Evolutionary conservation across 2,888 invertebrate species (phyloP), one percentile per base, ranked within the genome.

Genomic region (Microplitis manilae): DNA sequence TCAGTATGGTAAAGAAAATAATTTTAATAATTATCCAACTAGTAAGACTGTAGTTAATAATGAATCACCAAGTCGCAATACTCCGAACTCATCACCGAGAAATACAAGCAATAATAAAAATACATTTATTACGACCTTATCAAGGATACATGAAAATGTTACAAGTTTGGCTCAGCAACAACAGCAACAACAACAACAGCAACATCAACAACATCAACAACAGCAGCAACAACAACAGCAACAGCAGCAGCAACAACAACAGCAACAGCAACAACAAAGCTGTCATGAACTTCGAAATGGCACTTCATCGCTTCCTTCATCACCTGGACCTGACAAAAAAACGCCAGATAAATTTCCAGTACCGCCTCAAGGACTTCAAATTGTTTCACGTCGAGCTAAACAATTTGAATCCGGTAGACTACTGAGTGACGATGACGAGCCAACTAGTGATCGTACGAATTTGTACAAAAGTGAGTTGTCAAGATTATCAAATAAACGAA

Each of bases 351-450:
- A 88, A 68, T 86, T 87, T 61, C 83, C 86, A 0, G 79, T 86
- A 40, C 90, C 91, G 0, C 90, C 90, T 0, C 88, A 89, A 77
- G 89, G 88, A 0, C 90, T 94, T 67, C 94, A 94, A 86, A 92
- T 95, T 77, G 96, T 96, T 60, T 94, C 94, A 15, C 93, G 93
- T 73, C 91, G 95, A 41, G 94, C 95, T 9, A 92, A 93, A 81
- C 95, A 95, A 88, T 94, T 96, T 84, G 95, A 95, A 85, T 92
- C 92, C 13, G 93, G 93, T 2, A 92, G 92, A 83, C 92, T 94
- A 30, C 89, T 92, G 60, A 92, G 92, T 68, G 92, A 92, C 79
- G 88, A 86, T 68, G 91, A 92, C 77, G 91, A 91, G n/a, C 87
- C 90, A 5, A 85, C 92, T 62, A 92, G 92, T 79, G 92, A 94